A percentile compares a stretch with the other conserved stretches of the same genome.
Evolutionary conservation across 2,888 invertebrate species (phyloP).

Genomic region (Lordiphosa andalusiaca): DNA sequence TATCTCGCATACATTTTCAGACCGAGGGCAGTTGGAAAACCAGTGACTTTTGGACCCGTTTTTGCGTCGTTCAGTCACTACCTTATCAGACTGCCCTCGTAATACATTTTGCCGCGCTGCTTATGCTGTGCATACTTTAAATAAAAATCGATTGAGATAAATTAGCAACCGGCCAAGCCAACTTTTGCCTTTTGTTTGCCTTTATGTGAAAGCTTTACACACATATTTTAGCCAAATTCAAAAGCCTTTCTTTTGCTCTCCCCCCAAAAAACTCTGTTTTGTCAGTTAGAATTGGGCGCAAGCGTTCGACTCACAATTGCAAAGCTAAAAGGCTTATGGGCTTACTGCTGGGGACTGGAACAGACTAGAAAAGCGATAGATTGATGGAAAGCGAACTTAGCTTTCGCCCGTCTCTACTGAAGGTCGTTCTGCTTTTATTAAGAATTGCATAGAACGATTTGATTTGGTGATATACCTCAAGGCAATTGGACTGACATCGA

Average conservation of each 20-base stretch:
- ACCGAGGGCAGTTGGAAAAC: too few species aligned
- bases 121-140: conserved; percentile 57
- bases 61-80: too few species aligned
- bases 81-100: conserved; percentile 25
- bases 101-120: conserved; percentile 28
- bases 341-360: conserved; percentile 40
- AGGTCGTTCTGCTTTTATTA: conserved; percentile 50
- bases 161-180: conserved; percentile 37
- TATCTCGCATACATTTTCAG: conserved; percentile 47
- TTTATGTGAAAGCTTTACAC: conserved; percentile 53
- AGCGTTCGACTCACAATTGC: conserved; percentile 52
- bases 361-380: conserved; percentile 11
- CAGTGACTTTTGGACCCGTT: too few species aligned
- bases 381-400: conserved; percentile 46
- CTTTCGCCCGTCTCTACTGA: conserved; percentile 58
- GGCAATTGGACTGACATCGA: conserved; percentile 32
- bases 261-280: conserved; percentile 43
- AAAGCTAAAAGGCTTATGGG: conserved; percentile 69
- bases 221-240: conserved; percentile 47
- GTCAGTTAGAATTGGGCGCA: conserved; percentile 68
- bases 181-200: conserved; percentile 36
- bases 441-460: conserved; percentile 41
- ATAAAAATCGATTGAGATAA: conserved; percentile 68
- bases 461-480: conserved; percentile 19
- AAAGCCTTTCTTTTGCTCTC: conserved; percentile 62